A percentile compares a stretch with the other conserved stretches of the same genome.
Evolutionary conservation across 2,797 vertebrate species (phyloP).

Genomic region (Allobates femoralis): DNA sequence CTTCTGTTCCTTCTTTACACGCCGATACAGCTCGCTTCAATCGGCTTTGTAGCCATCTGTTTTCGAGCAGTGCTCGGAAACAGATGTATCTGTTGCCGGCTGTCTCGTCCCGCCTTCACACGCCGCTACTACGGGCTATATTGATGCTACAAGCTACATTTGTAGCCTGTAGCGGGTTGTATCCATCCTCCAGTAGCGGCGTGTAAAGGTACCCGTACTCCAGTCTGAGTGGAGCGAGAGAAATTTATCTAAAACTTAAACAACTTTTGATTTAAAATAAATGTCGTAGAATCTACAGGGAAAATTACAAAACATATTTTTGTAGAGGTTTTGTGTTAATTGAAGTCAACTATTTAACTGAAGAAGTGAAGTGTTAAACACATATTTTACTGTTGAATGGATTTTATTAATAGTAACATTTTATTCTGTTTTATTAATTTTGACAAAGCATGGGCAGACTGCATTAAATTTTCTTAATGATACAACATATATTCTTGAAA

Average conservation of each 20-base stretch:
- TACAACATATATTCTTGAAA: slow-evolving; percentile 23
- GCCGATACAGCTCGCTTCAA: too few species aligned
- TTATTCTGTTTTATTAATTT: slow-evolving; percentile 30
- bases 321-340: slow-evolving; percentile 27
- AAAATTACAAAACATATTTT: slow-evolving; percentile 43
- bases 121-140: too few species aligned
- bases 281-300: slow-evolving; percentile 29
- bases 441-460: not conserved
- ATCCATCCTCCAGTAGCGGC: too few species aligned
- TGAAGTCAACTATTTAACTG: slow-evolving; percentile 36
- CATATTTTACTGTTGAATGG: not conserved
- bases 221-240: not conserved
- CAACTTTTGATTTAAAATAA: not conserved
- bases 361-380: slow-evolving; percentile 1
- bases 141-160: too few species aligned
- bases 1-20: too few species aligned
- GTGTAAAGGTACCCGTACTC: too few species aligned
- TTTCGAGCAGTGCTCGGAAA: too few species aligned
- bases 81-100: too few species aligned
- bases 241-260: not conserved
- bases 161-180: too few species aligned
- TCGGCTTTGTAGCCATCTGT: too few species aligned
- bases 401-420: slow-evolving; percentile 34
- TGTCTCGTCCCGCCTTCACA: too few species aligned
- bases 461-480: slow-evolving; percentile 36